A percentile compares a stretch with the other conserved stretches of the same genome.
Evolutionary conservation across 2,113 vertebrate species (phyloP).

Genomic region (Chaetorhynchus papuensis): DNA sequence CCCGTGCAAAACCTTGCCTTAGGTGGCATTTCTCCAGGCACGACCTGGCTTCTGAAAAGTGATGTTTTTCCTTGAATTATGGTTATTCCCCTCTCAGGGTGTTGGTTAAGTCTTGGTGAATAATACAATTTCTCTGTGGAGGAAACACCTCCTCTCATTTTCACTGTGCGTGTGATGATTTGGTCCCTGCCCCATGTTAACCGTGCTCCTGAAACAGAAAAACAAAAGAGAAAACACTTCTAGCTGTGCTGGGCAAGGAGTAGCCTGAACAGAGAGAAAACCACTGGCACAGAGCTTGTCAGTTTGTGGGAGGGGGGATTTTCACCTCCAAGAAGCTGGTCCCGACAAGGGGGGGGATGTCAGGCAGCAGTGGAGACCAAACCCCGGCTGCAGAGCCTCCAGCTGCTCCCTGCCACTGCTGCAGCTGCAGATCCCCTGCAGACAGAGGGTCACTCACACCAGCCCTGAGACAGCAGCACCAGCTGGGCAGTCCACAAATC

Average conservation of each 20-base stretch:
- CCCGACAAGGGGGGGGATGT: not conserved
- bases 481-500: not conserved
- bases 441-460: not conserved
- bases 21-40: not conserved
- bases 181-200: not conserved
- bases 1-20: not conserved
- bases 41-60: not conserved
- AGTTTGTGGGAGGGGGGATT: not conserved
- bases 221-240: not conserved
- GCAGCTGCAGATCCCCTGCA: not conserved
- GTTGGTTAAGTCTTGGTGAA: not conserved
- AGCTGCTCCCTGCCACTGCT: fast-evolving
- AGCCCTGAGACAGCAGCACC: not conserved
- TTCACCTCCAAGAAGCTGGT: not conserved
- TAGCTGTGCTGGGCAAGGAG: not conserved
- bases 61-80: not conserved
- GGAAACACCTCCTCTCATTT: not conserved
- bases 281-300: not conserved
- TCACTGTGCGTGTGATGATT: not conserved
- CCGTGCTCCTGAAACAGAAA: not conserved
- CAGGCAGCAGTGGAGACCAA: not conserved
- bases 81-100: not conserved
- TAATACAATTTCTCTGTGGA: not conserved
- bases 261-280: not conserved
- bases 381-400: not conserved